Base-by-base conservation (phyloP, 2,797 vertebrate genomes). In the Lophius americanus region DNA sequence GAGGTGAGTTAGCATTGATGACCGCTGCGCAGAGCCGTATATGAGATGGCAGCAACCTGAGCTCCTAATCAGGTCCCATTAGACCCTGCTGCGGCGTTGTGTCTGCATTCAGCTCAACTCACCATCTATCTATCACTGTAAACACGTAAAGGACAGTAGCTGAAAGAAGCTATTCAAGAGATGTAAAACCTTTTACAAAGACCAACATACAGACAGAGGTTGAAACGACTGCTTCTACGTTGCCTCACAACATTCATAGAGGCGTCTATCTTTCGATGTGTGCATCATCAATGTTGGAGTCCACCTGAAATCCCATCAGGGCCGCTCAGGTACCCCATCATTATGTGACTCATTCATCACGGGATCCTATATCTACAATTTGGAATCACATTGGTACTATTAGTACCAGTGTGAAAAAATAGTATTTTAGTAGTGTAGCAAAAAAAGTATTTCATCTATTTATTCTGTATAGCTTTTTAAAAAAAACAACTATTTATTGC, bases 21-120 rank as follows among this genome's bases (percentile, higher is more conserved):
- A 86, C 75, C 87, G 83, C 76, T 56, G 80, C 66, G 82, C 68
- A 74, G 82, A 69, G 75, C 85, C 85, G 83, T 78, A 92, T 93
- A 85, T 68, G 83, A 91, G 90, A 83, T 90, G 93, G 90, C 93
- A 92, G 87, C 62, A 82, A 88, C 87, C 85, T 86, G 86, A 90
- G 89, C 83, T 91, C 86, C 86, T 85, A 85, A 92, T 94, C 92
- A 90, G 83, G 75, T 86, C 79, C 87, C 87, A 92, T 93, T 93
- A 94, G 76, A 61, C 64, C 48, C 61, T 37, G 76, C 65, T 51
- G 68, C 78, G 48, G 52, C 33, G 7, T 39, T 49, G 33, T 7
- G 64, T 70, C 66, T 59, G 13, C 75, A 75, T 82, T 88, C 83
- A 83, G 76, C 71, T 83, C 67, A 52, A 62, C 73, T 87, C 71